Conservation (phyloP, 2,113 vertebrate genomes). For the Nothoprocta perdicaria region DNA sequence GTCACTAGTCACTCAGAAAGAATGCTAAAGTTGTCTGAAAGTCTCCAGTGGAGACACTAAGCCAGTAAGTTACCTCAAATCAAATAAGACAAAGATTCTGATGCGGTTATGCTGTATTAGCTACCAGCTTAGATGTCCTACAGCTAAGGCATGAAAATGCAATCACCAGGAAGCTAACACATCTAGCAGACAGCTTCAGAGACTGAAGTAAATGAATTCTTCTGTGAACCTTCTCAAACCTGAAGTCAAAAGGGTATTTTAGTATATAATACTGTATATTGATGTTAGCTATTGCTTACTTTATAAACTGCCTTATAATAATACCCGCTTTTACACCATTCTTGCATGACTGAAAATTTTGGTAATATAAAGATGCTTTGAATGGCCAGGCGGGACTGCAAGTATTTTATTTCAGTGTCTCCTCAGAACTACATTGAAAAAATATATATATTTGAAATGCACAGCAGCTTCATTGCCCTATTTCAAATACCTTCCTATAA, state of each 20-base stretch:
- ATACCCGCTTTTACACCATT: background rate
- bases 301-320: background rate
- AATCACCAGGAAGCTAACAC: background rate
- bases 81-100: accelerated
- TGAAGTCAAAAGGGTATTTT: slow-evolving; percentile 3
- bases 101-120: background rate
- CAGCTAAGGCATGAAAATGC: background rate
- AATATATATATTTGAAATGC: background rate
- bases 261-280: background rate
- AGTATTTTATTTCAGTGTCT: slow-evolving; percentile 24
- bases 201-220: background rate
- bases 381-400: background rate
- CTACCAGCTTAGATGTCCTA: background rate
- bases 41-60: background rate
- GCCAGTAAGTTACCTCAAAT: background rate
- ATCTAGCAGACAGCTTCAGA: background rate
- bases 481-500: background rate
- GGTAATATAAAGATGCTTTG: background rate
- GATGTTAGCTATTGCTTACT: background rate
- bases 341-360: background rate
- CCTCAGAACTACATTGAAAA: background rate
- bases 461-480: background rate
- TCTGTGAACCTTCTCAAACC: background rate
- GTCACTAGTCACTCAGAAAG: background rate
- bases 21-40: background rate